Evolutionary conservation across 1,140 invertebrate species (phyloP).

Genomic region (Euschistus heros): DNA sequence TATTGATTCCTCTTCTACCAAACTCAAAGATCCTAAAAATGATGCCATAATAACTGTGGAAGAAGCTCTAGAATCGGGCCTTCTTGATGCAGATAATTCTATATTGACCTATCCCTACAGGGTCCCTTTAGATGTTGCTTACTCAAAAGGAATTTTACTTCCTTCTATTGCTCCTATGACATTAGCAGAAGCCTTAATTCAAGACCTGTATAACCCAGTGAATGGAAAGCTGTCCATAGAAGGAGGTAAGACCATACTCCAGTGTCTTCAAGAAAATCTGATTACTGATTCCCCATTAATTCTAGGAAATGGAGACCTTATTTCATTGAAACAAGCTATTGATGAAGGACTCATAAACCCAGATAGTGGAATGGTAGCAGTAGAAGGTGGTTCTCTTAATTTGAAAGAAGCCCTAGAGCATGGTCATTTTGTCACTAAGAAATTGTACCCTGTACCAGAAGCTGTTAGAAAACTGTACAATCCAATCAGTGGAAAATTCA

Average conservation of each 20-base stretch:
- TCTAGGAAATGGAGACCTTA: slow-evolving; percentile 60
- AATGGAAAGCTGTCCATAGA: slow-evolving; percentile 31
- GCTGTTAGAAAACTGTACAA: slow-evolving; percentile 73
- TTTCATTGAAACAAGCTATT: slow-evolving; percentile 72
- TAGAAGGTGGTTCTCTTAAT: slow-evolving; percentile 41
- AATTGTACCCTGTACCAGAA: slow-evolving; percentile 71
- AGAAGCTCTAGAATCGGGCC: slow-evolving; percentile 53
- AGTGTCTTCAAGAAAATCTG: background rate
- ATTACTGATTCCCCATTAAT: slow-evolving; percentile 33
- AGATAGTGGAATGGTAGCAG: slow-evolving; percentile 56
- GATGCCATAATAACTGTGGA: slow-evolving; percentile 52
- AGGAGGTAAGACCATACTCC: slow-evolving; percentile 3
- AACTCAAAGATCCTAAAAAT: slow-evolving; percentile 61
- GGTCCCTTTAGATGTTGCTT: slow-evolving; percentile 61
- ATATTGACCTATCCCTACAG: slow-evolving; percentile 52
- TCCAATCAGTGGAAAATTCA: slow-evolving; percentile 58
- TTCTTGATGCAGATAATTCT: slow-evolving; percentile 60
- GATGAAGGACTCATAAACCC: slow-evolving; percentile 53
- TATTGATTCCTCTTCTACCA: slow-evolving; percentile 54
- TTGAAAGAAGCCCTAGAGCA: slow-evolving; percentile 67
- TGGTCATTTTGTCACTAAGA: slow-evolving; percentile 69
- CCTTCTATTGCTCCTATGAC: slow-evolving; percentile 66
- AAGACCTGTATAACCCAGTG: slow-evolving; percentile 65
- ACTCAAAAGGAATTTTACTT: slow-evolving; percentile 64
- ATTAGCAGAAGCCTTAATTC: slow-evolving; percentile 73